Base-by-base conservation (phyloP, 2,888 invertebrate species). In the Strigamia maritima region DNA sequence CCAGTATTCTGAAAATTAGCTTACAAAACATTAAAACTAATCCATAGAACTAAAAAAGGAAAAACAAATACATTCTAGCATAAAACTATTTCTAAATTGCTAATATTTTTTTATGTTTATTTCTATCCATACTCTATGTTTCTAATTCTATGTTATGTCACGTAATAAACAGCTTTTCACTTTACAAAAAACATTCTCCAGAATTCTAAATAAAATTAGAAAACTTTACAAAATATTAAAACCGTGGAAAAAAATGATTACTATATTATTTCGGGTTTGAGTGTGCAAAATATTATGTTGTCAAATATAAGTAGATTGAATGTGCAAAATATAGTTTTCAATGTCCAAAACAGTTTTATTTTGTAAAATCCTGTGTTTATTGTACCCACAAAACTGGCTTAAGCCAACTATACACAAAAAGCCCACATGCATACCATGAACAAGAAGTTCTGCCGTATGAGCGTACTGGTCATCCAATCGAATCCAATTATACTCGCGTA, bases 351-450 rank as follows among this genome's bases (percentile, higher is more conserved):
- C n/a, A 38, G 6, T 38, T 38, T 38, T 8, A 38, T 8, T 10
- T 38, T 38, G 38, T 38, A 8, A 38, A 8, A 38, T 38, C 38
- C 10, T 38, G 38, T 38, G 38, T 38, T 38, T n/a, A 38, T 38
- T 38, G 38, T 38, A 38, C 38, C 38, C 38, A 38, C 10, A n/a
- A n/a, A 38, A 10, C 38, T 8, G 38, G 38, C 10, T 6, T 38
- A 38, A 38, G 38, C 38, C 38, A 38, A 38, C n/a, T n/a, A 38
- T 10, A 38, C 7, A 10, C 10, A 8, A 8, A 38, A 38, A 38
- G 38, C 38, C 38, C 38, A 38, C 38, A 38, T 38, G 38, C 54
- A 54, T 54, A 83, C 83, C 83, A 79, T 82, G 81, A n/a, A 83
- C 83, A 10, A 75, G 40, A 1, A 83, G 81, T 26, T 79, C 78